Conservation (phyloP, 1,140 invertebrate species). For the Semibalanus balanoides region DNA sequence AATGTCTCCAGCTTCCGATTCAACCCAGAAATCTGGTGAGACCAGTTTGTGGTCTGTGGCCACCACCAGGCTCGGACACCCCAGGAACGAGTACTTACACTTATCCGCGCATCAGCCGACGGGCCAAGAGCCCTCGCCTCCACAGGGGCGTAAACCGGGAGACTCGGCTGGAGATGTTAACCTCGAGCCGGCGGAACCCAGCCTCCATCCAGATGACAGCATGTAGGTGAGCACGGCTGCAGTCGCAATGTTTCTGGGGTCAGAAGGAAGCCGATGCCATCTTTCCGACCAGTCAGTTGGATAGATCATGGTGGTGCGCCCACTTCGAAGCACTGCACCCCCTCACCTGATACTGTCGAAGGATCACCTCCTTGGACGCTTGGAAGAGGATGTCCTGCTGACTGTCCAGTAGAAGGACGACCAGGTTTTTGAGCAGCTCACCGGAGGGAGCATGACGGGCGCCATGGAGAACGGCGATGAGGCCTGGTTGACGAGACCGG, state of each 20-base stretch:
- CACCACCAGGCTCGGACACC: too few relatives aligned
- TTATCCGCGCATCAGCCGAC: background rate
- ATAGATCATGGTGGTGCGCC: background rate
- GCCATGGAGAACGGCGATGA: background rate
- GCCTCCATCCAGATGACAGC: background rate
- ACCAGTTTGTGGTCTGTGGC: too few relatives aligned
- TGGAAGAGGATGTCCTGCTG: background rate
- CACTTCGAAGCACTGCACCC: background rate
- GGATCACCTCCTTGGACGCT: background rate
- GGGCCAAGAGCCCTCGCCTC: background rate
- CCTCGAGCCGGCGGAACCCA: background rate
- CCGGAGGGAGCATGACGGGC: background rate
- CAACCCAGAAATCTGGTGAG: background rate
- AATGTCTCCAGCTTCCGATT: background rate
- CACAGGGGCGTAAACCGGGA: background rate
- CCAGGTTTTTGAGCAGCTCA: background rate
- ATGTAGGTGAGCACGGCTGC: background rate
- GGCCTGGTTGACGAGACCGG: background rate
- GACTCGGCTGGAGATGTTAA: background rate
- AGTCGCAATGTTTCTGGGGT: background rate
- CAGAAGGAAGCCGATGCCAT: background rate
- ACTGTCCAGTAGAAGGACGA: background rate
- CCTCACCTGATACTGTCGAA: background rate
- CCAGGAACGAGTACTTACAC: background rate
- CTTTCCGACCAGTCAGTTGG: background rate